Base-by-base conservation (phyloP, 2,888 invertebrate species). In the Phlogophora meticulosa region DNA sequence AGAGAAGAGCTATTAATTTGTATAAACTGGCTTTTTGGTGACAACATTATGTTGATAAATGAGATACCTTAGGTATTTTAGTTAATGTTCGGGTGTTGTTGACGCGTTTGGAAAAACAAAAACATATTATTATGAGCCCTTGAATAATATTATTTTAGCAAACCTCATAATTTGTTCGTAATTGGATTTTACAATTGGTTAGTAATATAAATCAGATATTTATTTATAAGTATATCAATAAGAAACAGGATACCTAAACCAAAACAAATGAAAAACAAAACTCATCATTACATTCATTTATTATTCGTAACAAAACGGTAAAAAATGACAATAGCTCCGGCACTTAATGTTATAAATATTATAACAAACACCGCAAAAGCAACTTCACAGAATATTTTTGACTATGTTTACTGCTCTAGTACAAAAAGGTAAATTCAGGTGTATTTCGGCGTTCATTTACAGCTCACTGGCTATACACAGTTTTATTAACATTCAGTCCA, bases 281-380 rank as follows among this genome's bases (percentile, higher is more conserved):
- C 20, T 34, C 20, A 46, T 62, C 48, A 52, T 43, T 59, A 59
- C 42, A 69, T 32, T 66, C 57, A 59, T 81, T 79, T 80, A 71
- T 61, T 81, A 71, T 57, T 81, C 56, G 43, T 62, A 67, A 67
- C 57, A 61, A 72, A 66, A 57, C 38, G 22, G 53, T 62, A 42
- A 68, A 60, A 59, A 67, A 42, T 52, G 22, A 58, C 45, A 76
- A 59, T 66, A 40, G 20, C 58, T 72, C 53, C 55, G 55, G 64
- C 76, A 81, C 62, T 63, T 70, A 60, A 70, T 92, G 92, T 91
- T 90, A 93, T 94, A 94, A 94, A 94, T 94, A 91, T 92, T 94
- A 94, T 92, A 93, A 92, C 93, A 94, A 91, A 87, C 68, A 80
- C 77, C 76, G 81, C 78, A 22, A 4, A 48, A 53, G 48, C 43